These are phyloP conservation scores for Oncorhynchus nerka DNA, from an alignment of 2,113 vertebrate genomes.

Conservation along the genomic window DNA sequence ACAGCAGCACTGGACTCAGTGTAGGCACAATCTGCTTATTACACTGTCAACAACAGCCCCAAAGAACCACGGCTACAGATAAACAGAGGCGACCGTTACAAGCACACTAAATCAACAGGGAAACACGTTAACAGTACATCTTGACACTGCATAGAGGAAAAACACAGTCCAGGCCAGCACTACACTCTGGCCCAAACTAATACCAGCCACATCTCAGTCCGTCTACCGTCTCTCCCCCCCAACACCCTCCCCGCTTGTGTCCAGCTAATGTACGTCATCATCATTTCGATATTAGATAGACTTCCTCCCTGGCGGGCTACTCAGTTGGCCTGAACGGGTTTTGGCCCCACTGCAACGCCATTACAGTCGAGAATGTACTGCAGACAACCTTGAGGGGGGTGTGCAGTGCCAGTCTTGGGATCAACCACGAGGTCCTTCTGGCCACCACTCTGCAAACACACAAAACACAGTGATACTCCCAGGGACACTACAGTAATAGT, in stretches of 20 bases:
- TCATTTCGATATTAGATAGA: slow-evolving; percentile 19
- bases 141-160: slow-evolving; percentile 91
- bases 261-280: slow-evolving; percentile 70
- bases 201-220: slow-evolving; percentile 64
- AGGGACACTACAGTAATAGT: not conserved
- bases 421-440: slow-evolving; percentile 81
- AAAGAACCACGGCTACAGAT: slow-evolving; percentile 81
- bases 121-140: slow-evolving; percentile 81
- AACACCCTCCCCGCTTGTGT: slow-evolving; percentile 43
- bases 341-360: slow-evolving; percentile 92
- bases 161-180: slow-evolving; percentile 86
- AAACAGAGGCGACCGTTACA: slow-evolving; percentile 84
- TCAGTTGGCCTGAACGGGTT: slow-evolving; percentile 95
- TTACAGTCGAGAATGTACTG: slow-evolving; percentile 99
- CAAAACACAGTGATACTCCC: not conserved
- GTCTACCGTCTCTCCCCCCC: slow-evolving; percentile 38
- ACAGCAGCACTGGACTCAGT: slow-evolving; percentile 82
- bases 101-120: slow-evolving; percentile 84
- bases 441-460: slow-evolving; percentile 78
- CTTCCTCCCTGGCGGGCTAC: slow-evolving; percentile 44
- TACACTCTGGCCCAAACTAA: slow-evolving; percentile 68
- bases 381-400: slow-evolving; percentile 96
- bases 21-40: slow-evolving; percentile 85
- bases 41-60: slow-evolving; percentile 83
- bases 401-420: slow-evolving; percentile 79